Conservation (phyloP, 2,888 invertebrate species). For the Noctua janthe region DNA sequence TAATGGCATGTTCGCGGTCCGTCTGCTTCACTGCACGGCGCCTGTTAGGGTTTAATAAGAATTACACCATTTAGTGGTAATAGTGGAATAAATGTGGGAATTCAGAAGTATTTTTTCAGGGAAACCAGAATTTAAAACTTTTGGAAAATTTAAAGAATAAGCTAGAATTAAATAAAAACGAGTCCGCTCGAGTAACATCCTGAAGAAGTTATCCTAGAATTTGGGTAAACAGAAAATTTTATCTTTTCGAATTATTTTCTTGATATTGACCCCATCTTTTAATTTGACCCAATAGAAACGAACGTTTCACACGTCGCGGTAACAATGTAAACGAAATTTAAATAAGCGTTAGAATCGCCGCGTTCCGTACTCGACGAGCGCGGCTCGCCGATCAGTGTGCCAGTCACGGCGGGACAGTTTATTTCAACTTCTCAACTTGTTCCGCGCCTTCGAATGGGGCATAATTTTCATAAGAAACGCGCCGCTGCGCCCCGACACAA, state of each 20-base stretch:
- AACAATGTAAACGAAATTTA: constrained; percentile 69
- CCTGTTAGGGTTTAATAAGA: constrained; percentile 54
- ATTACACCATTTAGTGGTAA: constrained; percentile 48
- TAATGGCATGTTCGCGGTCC: constrained; percentile 58
- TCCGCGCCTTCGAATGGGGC: constrained; percentile 86
- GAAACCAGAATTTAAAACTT: not conserved
- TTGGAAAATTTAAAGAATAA: not conserved
- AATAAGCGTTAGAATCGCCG: constrained; percentile 70
- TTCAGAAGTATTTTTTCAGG: not conserved
- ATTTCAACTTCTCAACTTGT: constrained; percentile 88
- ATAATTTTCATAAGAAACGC: constrained; percentile 89
- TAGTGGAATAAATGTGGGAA: constrained; percentile 19
- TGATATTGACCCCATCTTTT: constrained; percentile 16
- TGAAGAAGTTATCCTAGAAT: not conserved
- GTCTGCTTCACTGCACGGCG: constrained; percentile 42
- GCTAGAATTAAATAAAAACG: not conserved
- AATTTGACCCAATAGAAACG: constrained; percentile 45
- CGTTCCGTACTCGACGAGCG: constrained; percentile 58
- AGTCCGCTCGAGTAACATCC: not conserved
- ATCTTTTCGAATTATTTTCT: not conserved
- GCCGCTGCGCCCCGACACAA: constrained; percentile 82
- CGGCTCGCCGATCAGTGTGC: constrained; percentile 78
- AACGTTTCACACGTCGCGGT: constrained; percentile 60
- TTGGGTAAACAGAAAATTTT: not conserved
- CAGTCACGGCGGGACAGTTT: constrained; percentile 89